Conservation (phyloP, 2,797 vertebrate species). For the Catharus ustulatus region DNA sequence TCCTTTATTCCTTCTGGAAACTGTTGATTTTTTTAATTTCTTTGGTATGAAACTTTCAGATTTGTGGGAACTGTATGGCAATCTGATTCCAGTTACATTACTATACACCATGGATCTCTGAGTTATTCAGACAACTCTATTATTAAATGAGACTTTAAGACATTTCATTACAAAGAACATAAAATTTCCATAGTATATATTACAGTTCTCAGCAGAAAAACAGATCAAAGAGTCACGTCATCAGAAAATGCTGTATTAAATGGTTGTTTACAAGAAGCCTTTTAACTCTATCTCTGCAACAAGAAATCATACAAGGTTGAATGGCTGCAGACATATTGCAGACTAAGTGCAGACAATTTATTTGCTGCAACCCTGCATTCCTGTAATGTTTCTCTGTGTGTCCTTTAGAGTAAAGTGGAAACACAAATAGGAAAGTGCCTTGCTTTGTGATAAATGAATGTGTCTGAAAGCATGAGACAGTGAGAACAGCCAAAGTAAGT, state of each 20-base stretch:
- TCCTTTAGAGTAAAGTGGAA: constrained; percentile 74
- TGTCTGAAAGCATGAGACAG: constrained; percentile 69
- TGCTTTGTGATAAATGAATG: constrained; percentile 72
- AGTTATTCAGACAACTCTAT: background rate
- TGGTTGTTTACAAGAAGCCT: constrained; percentile 24
- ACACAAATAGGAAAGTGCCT: constrained; percentile 74
- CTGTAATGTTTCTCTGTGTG: constrained; percentile 67
- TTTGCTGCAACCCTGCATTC: constrained; percentile 68
- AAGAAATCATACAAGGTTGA: constrained; percentile 40
- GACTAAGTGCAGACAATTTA: constrained; percentile 61
- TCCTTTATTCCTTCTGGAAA: background rate
- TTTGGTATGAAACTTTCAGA: background rate
- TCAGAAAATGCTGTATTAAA: constrained; percentile 38
- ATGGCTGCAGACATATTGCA: constrained; percentile 40
- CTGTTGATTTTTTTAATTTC: constrained; percentile 4
- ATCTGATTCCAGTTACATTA: constrained; percentile 10
- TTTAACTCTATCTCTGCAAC: constrained; percentile 59
- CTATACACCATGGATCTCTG: background rate
- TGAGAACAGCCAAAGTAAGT: constrained; percentile 65
- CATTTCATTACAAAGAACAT: constrained; percentile 13
- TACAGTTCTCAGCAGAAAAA: constrained; percentile 32
- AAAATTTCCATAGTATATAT: background rate
- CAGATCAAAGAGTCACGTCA: constrained; percentile 22
- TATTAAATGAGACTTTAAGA: constrained; percentile 38
- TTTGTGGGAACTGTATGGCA: background rate